Conservation (phyloP, 53 echinoderm and acorn worm species). For the Echinarachnius parma region DNA sequence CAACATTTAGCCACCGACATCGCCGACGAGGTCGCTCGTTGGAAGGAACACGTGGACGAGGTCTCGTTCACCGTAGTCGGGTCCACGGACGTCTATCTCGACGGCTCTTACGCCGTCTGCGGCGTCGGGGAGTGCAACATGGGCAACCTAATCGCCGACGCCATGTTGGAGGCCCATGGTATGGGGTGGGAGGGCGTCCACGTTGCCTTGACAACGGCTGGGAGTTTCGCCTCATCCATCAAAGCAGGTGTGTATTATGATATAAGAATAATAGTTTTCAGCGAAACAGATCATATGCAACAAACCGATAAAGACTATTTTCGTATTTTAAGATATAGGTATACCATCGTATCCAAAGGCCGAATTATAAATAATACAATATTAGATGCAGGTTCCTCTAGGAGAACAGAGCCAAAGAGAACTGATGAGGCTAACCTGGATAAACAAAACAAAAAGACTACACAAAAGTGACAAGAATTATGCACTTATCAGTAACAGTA, state of each 20-base stretch:
- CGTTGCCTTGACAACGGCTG: conserved; percentile 72
- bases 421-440: too few relatives aligned
- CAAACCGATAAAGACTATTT: not conserved
- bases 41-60: conserved; percentile 51
- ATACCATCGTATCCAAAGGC: too few relatives aligned
- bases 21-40: conserved; percentile 42
- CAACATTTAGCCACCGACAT: conserved; percentile 65
- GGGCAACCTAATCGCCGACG: conserved; percentile 78
- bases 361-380: too few relatives aligned
- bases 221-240: conserved; percentile 62
- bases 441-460: too few relatives aligned
- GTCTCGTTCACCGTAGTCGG: conserved; percentile 65
- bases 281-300: not conserved
- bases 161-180: conserved; percentile 57
- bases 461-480: too few relatives aligned
- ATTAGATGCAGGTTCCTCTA: too few relatives aligned
- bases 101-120: conserved; percentile 48
- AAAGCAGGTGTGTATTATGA: conserved; percentile 38
- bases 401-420: too few relatives aligned
- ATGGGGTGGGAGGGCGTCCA: conserved; percentile 55
- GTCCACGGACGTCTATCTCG: conserved; percentile 53
- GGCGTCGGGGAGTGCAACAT: conserved; percentile 72
- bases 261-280: too few relatives aligned
- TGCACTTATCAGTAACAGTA: too few relatives aligned
- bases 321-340: not conserved